Conservation (phyloP, 2,797 vertebrate species). For the Rhinogobio ventralis region DNA sequence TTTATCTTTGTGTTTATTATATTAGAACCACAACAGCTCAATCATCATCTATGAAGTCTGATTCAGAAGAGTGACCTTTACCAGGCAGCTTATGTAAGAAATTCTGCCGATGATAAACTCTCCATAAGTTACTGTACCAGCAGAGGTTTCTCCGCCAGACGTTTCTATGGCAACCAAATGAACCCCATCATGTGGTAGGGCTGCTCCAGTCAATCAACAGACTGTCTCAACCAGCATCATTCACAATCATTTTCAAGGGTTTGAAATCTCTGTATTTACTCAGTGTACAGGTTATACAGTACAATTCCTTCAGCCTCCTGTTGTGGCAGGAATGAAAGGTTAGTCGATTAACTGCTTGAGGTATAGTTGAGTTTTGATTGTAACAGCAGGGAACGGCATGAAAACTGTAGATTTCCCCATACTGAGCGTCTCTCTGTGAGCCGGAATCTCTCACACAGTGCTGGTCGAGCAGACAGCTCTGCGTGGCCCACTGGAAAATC, state of each 20-base stretch:
- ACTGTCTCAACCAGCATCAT: conserved; percentile 48
- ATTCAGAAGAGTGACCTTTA: conserved; percentile 58
- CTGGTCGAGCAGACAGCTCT: conserved; percentile 65
- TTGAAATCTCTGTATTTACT: conserved; percentile 2
- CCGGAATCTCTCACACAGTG: conserved; percentile 24
- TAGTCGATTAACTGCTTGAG: conserved; percentile 5
- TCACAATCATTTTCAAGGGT: conserved; percentile 21
- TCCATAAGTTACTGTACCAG: conserved; percentile 55
- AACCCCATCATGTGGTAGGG: conserved; percentile 84
- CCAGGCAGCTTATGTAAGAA: conserved; percentile 52
- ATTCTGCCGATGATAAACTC: conserved; percentile 36
- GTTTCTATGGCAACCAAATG: conserved; percentile 82
- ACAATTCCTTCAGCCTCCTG: background rate
- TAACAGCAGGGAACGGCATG: conserved; percentile 3
- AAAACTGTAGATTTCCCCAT: conserved; percentile 27
- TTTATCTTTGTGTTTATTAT: background rate
- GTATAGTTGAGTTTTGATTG: conserved; percentile 24
- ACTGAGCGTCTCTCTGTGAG: conserved; percentile 28
- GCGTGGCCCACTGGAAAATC: conserved; percentile 71
- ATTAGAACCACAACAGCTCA: conserved; percentile 21
- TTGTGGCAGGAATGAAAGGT: conserved; percentile 18
- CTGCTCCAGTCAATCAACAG: conserved; percentile 71
- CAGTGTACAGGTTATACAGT: background rate
- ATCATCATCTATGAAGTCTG: conserved; percentile 15
- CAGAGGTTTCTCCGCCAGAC: conserved; percentile 63